Evolutionary conservation across 2,888 invertebrate genomes (phyloP).

Genomic region (Anorthoa munda): DNA sequence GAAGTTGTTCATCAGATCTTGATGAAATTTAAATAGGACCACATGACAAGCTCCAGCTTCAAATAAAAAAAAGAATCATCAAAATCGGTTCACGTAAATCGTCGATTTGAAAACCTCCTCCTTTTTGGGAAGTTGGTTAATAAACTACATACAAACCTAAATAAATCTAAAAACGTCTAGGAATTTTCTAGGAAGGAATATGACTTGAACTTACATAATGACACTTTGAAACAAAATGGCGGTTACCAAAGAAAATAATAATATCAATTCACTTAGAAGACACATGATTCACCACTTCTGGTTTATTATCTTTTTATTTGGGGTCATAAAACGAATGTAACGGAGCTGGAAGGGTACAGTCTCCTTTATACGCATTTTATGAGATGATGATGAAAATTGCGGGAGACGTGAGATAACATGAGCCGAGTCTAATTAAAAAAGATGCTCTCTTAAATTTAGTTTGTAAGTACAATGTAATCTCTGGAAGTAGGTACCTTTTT

Average conservation of each 20-base stretch:
- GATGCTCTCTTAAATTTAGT: neutral
- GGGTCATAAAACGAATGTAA: slow-evolving; percentile 38
- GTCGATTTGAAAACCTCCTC: too few species aligned
- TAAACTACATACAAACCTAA: neutral
- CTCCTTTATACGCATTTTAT: slow-evolving; percentile 22
- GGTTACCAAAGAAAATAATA: slow-evolving; percentile 17
- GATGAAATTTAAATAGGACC: too few species aligned
- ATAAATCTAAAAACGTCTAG: neutral
- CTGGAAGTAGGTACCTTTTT: too few species aligned
- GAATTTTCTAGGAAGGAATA: too few species aligned
- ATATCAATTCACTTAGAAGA: slow-evolving; percentile 47
- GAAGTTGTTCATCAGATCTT: too few species aligned
- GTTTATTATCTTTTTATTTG: slow-evolving; percentile 50
- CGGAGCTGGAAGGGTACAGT: slow-evolving; percentile 10
- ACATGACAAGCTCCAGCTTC: too few species aligned
- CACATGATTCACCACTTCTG: slow-evolving; percentile 53
- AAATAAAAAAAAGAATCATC: too few species aligned
- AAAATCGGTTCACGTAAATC: too few species aligned
- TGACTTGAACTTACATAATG: neutral
- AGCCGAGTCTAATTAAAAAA: neutral
- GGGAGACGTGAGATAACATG: slow-evolving; percentile 5
- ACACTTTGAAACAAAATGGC: slow-evolving; percentile 30
- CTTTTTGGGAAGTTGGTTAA: too few species aligned
- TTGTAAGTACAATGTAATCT: neutral
- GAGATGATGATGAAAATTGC: slow-evolving; percentile 39